phyloP scores from a whole-genome alignment of 2,113 vertebrate species.

The Brevimyrus niger region DNA sequence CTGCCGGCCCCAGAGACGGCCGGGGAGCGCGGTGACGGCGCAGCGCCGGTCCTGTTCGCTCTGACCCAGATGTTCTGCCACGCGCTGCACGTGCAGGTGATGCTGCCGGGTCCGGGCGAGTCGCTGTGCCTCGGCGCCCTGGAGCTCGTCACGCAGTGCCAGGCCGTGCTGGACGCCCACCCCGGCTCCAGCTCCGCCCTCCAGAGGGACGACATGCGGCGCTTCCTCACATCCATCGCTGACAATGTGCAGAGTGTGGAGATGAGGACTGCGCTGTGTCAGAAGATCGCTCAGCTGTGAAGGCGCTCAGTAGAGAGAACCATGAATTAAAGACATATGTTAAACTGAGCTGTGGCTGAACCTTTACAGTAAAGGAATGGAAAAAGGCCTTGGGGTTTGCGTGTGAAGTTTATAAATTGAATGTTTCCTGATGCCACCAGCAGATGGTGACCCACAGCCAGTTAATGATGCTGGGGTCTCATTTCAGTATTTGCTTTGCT shows the following conservation, averaged over 20 bases:
- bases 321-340: neutral
- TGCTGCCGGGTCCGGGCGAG: conserved; percentile 72
- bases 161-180: conserved; percentile 59
- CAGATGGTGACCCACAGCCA: neutral
- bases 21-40: neutral
- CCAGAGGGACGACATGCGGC: conserved; percentile 71
- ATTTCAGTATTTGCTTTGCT: neutral
- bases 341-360: neutral
- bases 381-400: neutral
- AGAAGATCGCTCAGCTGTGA: conserved; percentile 83
- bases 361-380: neutral
- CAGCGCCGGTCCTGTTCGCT: conserved; percentile 75
- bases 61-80: conserved; percentile 91
- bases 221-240: conserved; percentile 75
- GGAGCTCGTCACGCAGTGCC: conserved; percentile 78
- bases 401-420: neutral
- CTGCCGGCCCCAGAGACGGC: conserved; percentile 21
- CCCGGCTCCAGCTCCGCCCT: conserved; percentile 55
- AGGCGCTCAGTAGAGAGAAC: neutral
- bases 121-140: conserved; percentile 71
- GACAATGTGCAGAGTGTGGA: conserved; percentile 63
- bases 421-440: neutral
- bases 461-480: neutral
- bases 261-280: conserved; percentile 74
- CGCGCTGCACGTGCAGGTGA: conserved; percentile 81